Evolutionary conservation across 2,888 invertebrate species (phyloP).

Genomic region (Euzetes globulus): DNA sequence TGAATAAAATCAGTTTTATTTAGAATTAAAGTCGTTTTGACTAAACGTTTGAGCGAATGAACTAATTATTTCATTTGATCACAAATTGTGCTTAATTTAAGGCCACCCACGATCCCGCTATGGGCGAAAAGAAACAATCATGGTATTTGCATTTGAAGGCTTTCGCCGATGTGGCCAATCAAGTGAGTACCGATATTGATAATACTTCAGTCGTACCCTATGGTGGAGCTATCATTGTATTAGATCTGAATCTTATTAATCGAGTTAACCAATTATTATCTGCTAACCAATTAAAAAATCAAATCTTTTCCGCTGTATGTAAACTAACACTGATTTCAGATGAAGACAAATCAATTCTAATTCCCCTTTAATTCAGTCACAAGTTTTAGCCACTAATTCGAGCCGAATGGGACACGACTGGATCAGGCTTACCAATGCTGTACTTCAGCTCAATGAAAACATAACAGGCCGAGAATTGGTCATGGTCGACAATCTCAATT

Average conservation of each 20-base stretch:
- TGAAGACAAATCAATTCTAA: neutral
- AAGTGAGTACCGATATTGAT: too few relatives aligned
- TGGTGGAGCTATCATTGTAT: neutral
- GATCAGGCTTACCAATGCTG: constrained; percentile 30
- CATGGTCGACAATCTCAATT: constrained; percentile 31
- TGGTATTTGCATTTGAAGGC: constrained; percentile 35
- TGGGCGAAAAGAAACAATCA: constrained; percentile 34
- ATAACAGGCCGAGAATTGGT: constrained; percentile 23
- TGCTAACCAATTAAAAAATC: too few relatives aligned
- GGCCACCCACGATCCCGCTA: constrained; percentile 32
- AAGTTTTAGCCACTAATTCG: constrained; percentile 29
- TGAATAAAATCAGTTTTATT: neutral
- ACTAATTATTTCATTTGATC: neutral
- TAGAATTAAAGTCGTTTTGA: too few relatives aligned
- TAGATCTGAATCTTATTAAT: neutral
- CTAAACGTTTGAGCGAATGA: neutral
- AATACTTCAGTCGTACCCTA: neutral
- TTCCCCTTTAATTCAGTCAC: neutral
- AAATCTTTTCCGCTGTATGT: too few relatives aligned
- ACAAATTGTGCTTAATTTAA: neutral
- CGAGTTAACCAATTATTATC: neutral
- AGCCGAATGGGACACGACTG: constrained; percentile 33
- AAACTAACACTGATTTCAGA: neutral
- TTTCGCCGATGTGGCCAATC: constrained; percentile 35
- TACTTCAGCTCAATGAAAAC: constrained; percentile 9